phyloP scores from a whole-genome alignment of 2,113 vertebrate genomes.

The Hypocryptadius cinnamomeus region DNA sequence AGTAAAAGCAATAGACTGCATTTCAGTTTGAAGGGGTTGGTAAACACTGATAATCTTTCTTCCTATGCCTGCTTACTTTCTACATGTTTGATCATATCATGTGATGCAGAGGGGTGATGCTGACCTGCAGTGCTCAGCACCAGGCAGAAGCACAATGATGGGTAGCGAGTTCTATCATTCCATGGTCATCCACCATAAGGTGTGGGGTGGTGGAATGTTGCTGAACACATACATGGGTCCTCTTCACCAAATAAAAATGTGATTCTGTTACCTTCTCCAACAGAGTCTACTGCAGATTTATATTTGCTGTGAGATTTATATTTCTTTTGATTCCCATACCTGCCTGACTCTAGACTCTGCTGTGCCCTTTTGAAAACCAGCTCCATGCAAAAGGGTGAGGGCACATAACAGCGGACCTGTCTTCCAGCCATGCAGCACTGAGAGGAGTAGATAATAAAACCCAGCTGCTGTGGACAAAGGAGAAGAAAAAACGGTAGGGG shows the following conservation, averaged over 20 bases:
- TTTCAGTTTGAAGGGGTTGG: not conserved
- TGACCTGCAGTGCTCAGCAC: not conserved
- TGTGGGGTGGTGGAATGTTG: not conserved
- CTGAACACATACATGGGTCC: too few species aligned
- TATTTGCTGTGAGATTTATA: not conserved
- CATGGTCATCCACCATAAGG: rapidly evolving
- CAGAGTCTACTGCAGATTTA: not conserved
- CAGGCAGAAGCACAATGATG: not conserved
- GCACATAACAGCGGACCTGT: not conserved
- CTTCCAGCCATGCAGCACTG: not conserved
- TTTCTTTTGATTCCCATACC: not conserved
- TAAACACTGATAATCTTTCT: not conserved
- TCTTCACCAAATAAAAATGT: not conserved
- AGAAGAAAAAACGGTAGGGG: not conserved
- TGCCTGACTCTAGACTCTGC: not conserved
- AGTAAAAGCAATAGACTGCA: not conserved
- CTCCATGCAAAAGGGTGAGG: not conserved
- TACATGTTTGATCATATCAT: not conserved
- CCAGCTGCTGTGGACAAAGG: not conserved
- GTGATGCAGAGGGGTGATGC: not conserved
- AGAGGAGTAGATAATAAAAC: not conserved
- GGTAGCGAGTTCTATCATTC: not conserved
- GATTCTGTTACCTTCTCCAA: not conserved
- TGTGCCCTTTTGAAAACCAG: not conserved
- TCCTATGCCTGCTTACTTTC: not conserved